These are phyloP conservation scores for Chrysina gloriosa DNA, from an alignment of 2,888 invertebrate species.

Conservation along the genomic window DNA sequence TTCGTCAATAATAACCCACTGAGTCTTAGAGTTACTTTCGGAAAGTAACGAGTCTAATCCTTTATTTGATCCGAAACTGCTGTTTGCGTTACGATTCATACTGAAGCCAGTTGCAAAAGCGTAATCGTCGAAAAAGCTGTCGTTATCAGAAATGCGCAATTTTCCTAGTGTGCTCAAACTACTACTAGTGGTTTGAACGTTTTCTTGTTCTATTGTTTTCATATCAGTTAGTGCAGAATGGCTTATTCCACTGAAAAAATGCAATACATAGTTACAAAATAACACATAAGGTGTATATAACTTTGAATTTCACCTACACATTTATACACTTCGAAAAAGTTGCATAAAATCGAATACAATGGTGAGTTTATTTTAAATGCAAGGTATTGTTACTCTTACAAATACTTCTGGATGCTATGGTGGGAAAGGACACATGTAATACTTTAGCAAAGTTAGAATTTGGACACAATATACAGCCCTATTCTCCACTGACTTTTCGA, in stretches of 20 bases:
- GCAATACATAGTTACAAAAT: no score
- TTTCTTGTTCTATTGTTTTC: constrained; percentile 91
- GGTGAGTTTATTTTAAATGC: no score
- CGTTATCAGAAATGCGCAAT: constrained; percentile 61
- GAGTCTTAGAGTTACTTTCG: constrained; percentile 56
- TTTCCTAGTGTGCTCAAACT: constrained; percentile 63
- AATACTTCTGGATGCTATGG: no score
- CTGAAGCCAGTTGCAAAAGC: constrained; percentile 69
- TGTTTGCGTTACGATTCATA: constrained; percentile 69
- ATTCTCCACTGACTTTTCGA: no score
- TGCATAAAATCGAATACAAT: no score
- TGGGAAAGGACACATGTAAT: no score
- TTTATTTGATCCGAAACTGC: constrained; percentile 50
- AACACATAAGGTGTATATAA: no score
- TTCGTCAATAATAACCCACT: constrained; percentile 63
- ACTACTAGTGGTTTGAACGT: constrained; percentile 65
- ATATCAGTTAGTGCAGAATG: constrained; percentile 93
- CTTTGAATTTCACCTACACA: no score
- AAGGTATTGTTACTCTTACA: no score
- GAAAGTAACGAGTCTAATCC: constrained; percentile 53
- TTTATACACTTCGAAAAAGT: no score
- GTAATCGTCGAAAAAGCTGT: constrained; percentile 68
- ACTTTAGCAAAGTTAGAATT: no score
- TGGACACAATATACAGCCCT: no score
- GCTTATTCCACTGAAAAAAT: constrained; percentile 71